phyloP scores from a whole-genome alignment of 2,113 vertebrate species.

The Callospermophilus lateralis region DNA sequence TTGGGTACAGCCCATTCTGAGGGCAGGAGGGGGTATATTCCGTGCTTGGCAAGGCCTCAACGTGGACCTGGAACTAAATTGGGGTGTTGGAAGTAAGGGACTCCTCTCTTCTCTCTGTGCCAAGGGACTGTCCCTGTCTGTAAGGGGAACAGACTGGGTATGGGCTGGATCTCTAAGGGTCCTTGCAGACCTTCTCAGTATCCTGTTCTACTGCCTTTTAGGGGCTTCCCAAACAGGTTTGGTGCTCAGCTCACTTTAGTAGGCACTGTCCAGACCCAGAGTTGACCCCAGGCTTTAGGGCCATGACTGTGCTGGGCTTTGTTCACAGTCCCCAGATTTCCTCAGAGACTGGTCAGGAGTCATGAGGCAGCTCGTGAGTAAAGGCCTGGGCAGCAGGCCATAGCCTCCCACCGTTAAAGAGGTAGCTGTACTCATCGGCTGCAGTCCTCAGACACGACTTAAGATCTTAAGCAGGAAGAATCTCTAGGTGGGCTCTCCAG shows the following conservation, averaged over 20 bases:
- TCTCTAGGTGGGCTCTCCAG: background rate
- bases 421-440: background rate
- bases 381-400: background rate
- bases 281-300: slow-evolving; percentile 4
- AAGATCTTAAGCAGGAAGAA: background rate
- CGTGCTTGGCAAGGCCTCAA: background rate
- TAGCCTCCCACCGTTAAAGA: background rate
- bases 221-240: background rate
- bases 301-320: background rate
- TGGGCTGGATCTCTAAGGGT: background rate
- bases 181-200: background rate
- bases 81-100: background rate
- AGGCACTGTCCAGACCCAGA: background rate
- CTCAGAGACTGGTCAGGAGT: background rate
- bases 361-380: background rate
- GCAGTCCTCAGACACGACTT: background rate
- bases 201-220: background rate
- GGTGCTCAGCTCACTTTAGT: background rate
- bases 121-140: background rate
- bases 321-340: background rate
- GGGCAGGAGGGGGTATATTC: background rate
- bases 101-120: background rate
- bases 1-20: background rate
- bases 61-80: background rate
- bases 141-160: background rate